Base-by-base conservation (phyloP, 1,140 invertebrate genomes). In the Parasteatoda tepidariorum region DNA sequence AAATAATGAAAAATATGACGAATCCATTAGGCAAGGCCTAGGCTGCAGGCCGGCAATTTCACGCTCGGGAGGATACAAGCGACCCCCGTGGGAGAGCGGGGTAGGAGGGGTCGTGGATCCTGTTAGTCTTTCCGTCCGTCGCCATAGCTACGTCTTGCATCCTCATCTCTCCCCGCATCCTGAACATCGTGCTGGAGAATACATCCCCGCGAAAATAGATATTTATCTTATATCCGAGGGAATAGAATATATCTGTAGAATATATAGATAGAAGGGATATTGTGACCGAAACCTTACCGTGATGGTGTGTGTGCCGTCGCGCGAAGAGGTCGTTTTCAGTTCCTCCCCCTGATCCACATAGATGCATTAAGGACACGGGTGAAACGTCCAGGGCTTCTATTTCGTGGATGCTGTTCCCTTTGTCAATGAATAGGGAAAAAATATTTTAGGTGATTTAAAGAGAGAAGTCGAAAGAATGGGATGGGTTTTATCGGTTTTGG, bases 11-110 rank as follows among this genome's bases (percentile, higher is more conserved):
- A 82, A 82, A 82, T 82, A 82, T 82, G 78, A 82, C 67, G 78
- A 82, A 82, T 82, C 78, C 78, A 82, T 82, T 82, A 70, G 66
- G 41, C 55, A 34, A 68, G 76, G 70, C 68, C 73, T 57, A 78
- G 78, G 76, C 74, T 70, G 57, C 74, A 70, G 62, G 48, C 81
- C 84, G 74, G 73, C 84, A 84, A 85, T 85, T 85, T 86, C 82
- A 73, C 76, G 75, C 55, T 30, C 66, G 26, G 41, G 34, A 66
- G 30, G 41, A 54, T 62, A 76, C 73, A 33, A 26, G 59, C 26
- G 15, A 26, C 26, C 70, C 31, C 83, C 62, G 61, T 64, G 13
- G 38, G 38, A 15, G 24, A 2, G 5, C 0, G 26, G 75, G 61
- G 31, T 11, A 28, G 41, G 38, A 64, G 7, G 64, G 64, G 64